A percentile compares a stretch with the other conserved stretches of the same genome.
Conservation (phyloP, 2,113 vertebrate genomes). For the Tyrannus savana region DNA sequence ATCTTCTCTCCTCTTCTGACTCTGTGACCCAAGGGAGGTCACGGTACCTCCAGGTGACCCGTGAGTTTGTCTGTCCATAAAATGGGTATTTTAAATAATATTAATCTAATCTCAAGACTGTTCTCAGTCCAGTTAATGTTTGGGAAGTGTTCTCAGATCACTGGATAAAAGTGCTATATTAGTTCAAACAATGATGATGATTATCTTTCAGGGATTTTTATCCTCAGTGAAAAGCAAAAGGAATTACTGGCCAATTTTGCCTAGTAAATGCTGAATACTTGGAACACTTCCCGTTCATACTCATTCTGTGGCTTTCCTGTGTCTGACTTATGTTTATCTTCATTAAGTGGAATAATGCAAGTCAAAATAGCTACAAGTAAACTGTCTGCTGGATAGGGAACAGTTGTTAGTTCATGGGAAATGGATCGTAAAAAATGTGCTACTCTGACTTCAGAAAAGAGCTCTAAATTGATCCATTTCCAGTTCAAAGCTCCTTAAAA, state of each 20-base stretch:
- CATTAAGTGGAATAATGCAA: constrained; percentile 69
- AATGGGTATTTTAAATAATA: constrained; percentile 41
- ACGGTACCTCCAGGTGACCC: not conserved
- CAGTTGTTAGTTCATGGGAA: constrained; percentile 64
- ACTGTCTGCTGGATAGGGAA: constrained; percentile 60
- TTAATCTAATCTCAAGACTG: not conserved
- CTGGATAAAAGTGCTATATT: constrained; percentile 30
- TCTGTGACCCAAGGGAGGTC: not conserved
- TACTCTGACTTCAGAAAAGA: constrained; percentile 45
- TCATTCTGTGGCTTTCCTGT: constrained; percentile 64
- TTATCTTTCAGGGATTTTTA: constrained; percentile 59
- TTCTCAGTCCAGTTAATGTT: not conserved
- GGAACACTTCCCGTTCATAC: constrained; percentile 33
- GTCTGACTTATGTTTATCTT: constrained; percentile 69
- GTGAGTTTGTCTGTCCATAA: not conserved
- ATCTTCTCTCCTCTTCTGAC: not conserved
- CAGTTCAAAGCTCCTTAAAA: constrained; percentile 48
- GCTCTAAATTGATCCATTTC: constrained; percentile 52
- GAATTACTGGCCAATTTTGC: constrained; percentile 59
- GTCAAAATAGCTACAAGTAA: constrained; percentile 70
- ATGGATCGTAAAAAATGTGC: constrained; percentile 45
- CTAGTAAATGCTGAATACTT: constrained; percentile 61
- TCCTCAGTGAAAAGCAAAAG: constrained; percentile 41
- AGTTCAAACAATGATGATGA: constrained; percentile 48
- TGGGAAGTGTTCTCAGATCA: constrained; percentile 29